Base-by-base conservation (phyloP, 1,140 invertebrate genomes). In the Drosophila virilis region DNA sequence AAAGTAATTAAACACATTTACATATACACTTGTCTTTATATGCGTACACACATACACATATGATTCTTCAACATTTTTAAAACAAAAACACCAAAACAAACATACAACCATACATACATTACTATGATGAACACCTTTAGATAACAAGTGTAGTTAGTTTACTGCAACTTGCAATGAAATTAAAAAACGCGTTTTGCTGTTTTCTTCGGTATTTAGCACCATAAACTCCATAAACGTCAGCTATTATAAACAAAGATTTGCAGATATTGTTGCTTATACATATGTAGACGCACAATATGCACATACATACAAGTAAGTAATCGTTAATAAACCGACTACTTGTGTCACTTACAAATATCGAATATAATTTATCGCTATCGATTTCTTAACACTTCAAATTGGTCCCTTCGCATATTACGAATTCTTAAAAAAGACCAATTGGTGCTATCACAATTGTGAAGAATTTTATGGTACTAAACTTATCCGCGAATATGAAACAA, bases 231-330 rank as follows among this genome's bases (percentile, higher is more conserved):
- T 81, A 80, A 84, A 65, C 78, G 79, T 70, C 75, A 83, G 58
- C 78, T 86, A 78, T 81, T 85, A 85, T 86, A 86, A 85, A 85
- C 81, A 85, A 85, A 85, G 78, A 81, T 85, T 81, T 64, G 78
- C 82, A 78, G 85, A 85, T 80, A 85, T 84, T 80, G 78, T 85
- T 85, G 70, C 81, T 81, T 84, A 84, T 77, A 77, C 68, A 85
- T 83, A 79, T 80, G 51, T 74, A 48, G 61, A 65, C 55, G 68
- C 65, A 55, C 54, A 64, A 50, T 71, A 28, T 40, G 22, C 60
- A 62, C 59, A 54, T 37, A 61, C 7, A 37, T 62, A 62, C 35
- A 54, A 55, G 55, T 69, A 51, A 46, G 58, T 74, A 82, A 62
- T 80, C 66, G 67, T 77, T 69, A 60, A 77, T 22, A 35, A 17